Conservation (phyloP, 2,888 invertebrate genomes). For the Crossocerus cetratus region DNA sequence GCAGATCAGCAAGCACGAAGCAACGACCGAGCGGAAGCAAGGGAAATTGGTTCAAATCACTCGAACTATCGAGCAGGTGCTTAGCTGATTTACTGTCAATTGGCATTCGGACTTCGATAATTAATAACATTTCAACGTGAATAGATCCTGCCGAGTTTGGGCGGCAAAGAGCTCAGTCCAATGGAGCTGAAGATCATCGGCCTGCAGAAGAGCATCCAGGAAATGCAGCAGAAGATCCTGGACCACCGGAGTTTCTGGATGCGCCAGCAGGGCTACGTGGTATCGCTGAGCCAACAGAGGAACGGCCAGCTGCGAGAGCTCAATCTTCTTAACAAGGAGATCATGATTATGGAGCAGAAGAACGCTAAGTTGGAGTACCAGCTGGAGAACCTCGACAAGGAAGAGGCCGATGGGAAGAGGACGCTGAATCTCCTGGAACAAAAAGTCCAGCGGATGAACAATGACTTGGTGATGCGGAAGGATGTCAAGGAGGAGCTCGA, state of each 20-base stretch:
- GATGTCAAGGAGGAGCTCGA: conserved; percentile 79
- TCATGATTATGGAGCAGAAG: conserved; percentile 85
- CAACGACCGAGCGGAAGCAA: conserved; percentile 78
- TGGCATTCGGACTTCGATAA: neutral
- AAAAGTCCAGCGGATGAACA: conserved; percentile 78
- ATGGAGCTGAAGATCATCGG: conserved; percentile 82
- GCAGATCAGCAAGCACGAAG: conserved; percentile 77
- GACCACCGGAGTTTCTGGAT: conserved; percentile 86
- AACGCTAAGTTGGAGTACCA: conserved; percentile 84
- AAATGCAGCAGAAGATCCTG: conserved; percentile 81
- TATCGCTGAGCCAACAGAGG: conserved; percentile 83
- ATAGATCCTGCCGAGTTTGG: conserved; percentile 63
- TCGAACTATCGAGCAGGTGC: conserved; percentile 78
- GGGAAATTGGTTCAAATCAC: conserved; percentile 78
- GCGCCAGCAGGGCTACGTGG: conserved; percentile 85
- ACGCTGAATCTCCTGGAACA: conserved; percentile 81
- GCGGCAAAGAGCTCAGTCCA: conserved; percentile 77
- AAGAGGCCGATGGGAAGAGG: conserved; percentile 80
- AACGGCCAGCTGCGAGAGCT: conserved; percentile 84
- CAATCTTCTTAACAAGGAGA: conserved; percentile 84
- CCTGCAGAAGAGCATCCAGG: conserved; percentile 82
- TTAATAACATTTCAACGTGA: conserved; percentile 9
- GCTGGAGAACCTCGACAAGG: conserved; percentile 79
- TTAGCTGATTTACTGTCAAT: neutral
- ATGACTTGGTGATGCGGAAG: conserved; percentile 77